Conservation (phyloP, 2,113 vertebrate genomes). For the Leuciscus idus region DNA sequence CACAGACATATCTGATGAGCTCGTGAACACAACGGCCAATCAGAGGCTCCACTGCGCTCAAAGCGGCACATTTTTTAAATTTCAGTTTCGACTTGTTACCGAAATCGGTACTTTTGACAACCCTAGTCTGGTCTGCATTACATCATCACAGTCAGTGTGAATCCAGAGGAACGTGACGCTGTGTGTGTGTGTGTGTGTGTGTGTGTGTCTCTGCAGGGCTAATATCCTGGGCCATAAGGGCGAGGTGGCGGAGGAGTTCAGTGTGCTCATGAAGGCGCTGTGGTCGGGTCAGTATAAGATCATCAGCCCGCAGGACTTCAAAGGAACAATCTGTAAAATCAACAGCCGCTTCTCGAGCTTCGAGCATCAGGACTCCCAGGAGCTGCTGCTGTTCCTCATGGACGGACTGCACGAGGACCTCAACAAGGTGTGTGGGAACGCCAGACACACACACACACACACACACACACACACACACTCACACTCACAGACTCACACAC, state of each 20-base stretch:
- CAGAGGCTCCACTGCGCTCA: no score
- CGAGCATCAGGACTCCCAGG: slow-evolving; percentile 97
- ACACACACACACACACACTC: no score
- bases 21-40: no score
- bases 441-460: no score
- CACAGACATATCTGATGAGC: no score
- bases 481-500: no score
- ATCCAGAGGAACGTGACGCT: background rate
- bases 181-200: background rate
- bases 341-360: slow-evolving; percentile 93
- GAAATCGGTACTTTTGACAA: no score
- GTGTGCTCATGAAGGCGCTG: slow-evolving; percentile 94
- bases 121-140: background rate
- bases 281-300: slow-evolving; percentile 94
- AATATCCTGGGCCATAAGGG: slow-evolving; percentile 97
- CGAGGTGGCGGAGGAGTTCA: slow-evolving; percentile 97
- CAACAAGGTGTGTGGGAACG: slow-evolving; percentile 80
- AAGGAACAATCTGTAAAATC: slow-evolving; percentile 95
- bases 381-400: slow-evolving; percentile 96
- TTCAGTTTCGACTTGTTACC: no score
- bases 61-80: no score
- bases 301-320: slow-evolving; percentile 95
- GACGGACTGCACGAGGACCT: slow-evolving; percentile 97
- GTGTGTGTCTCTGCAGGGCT: slow-evolving; percentile 70
- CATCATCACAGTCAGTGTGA: background rate